phyloP scores from a whole-genome alignment of 1,140 invertebrate genomes.

The Batillaria attramentaria region DNA sequence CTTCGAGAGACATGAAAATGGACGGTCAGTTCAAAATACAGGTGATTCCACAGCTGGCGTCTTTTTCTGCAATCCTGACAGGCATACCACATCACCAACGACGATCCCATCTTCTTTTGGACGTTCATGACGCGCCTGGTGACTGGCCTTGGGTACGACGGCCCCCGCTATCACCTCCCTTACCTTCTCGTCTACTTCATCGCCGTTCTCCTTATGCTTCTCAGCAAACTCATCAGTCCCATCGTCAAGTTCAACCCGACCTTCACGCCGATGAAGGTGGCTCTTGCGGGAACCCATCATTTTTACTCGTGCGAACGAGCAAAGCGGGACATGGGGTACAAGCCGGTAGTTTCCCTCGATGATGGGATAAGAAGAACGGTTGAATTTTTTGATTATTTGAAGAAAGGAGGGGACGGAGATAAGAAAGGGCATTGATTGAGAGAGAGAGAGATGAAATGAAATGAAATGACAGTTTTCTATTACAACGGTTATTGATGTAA shows the following conservation, averaged over 20 bases:
- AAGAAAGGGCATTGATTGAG: not conserved
- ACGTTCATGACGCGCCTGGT: slow-evolving; percentile 59
- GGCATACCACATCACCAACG: slow-evolving; percentile 67
- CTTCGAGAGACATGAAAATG: too few relatives aligned
- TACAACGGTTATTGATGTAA: too few relatives aligned
- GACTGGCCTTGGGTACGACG: slow-evolving; percentile 53
- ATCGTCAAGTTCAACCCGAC: slow-evolving; percentile 51
- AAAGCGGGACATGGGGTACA: slow-evolving; percentile 56
- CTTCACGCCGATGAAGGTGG: slow-evolving; percentile 64
- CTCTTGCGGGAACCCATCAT: slow-evolving; percentile 61
- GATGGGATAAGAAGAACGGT: slow-evolving; percentile 53
- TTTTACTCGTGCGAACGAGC: slow-evolving; percentile 62
- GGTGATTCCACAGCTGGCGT: too few relatives aligned
- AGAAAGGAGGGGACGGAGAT: slow-evolving; percentile 21
- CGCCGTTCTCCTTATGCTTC: slow-evolving; percentile 54
- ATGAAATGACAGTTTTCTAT: not conserved
- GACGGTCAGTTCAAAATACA: too few relatives aligned
- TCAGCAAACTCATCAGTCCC: slow-evolving; percentile 52
- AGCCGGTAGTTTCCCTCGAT: slow-evolving; percentile 52
- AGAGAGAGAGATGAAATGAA: not conserved
- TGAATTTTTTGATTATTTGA: slow-evolving; percentile 23
- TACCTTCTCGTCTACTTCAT: slow-evolving; percentile 55
- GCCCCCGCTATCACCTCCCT: slow-evolving; percentile 57
- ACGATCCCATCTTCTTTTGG: slow-evolving; percentile 67
- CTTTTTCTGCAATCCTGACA: too few relatives aligned